phyloP scores from a whole-genome alignment of 2,113 vertebrate species.

The Mastomys natalensis region DNA sequence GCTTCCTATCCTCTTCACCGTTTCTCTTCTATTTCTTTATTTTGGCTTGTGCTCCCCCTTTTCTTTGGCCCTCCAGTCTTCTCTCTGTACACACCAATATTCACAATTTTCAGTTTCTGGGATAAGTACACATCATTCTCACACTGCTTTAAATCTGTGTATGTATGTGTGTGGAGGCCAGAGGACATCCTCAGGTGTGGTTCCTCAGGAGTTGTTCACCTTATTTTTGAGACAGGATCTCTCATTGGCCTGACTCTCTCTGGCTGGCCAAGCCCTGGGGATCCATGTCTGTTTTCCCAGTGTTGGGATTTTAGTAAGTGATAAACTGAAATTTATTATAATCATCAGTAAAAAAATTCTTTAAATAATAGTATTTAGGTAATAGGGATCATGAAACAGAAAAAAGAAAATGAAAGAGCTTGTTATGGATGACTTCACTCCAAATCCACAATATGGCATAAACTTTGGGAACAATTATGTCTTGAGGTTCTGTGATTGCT shows the following conservation, averaged over 20 bases:
- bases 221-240: background rate
- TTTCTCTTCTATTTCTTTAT: background rate
- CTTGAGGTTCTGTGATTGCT: background rate
- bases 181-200: background rate
- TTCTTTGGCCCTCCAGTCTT: background rate
- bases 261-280: background rate
- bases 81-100: background rate
- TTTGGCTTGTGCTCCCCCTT: background rate
- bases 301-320: background rate
- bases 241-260: background rate
- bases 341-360: conserved; percentile 1
- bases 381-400: conserved; percentile 13
- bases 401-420: conserved; percentile 26
- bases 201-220: background rate
- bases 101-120: conserved; percentile 23
- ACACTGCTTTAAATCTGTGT: background rate
- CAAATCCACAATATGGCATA: conserved; percentile 21
- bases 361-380: conserved; percentile 9
- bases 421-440: conserved; percentile 23
- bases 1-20: background rate
- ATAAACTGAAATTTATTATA: conserved; percentile 25
- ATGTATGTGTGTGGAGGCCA: background rate
- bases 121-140: background rate
- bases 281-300: background rate
- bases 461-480: background rate